Conservation (phyloP, 2,888 invertebrate species). For the Drosophila affinis region DNA sequence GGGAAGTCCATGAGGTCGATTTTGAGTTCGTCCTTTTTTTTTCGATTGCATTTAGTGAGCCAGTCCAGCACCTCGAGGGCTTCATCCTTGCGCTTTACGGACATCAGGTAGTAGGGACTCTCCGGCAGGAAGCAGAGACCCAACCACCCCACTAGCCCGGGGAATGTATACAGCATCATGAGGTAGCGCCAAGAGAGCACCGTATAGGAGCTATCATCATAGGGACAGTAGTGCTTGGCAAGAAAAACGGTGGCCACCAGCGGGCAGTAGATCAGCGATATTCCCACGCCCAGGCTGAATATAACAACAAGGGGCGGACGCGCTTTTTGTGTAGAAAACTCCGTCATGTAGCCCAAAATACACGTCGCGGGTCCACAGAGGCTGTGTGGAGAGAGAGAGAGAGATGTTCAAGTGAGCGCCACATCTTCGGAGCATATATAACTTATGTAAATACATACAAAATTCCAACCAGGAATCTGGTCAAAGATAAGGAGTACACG, state of each 20-base stretch:
- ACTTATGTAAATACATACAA: conserved; percentile 17
- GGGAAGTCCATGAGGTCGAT: not conserved
- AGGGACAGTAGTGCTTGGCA: not conserved
- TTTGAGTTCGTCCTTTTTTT: conserved; percentile 12
- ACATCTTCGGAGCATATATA: not conserved
- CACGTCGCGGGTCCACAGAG: conserved; percentile 13
- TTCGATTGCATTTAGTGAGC: conserved; percentile 18
- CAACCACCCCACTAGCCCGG: conserved; percentile 8
- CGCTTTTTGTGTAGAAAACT: conserved; percentile 11
- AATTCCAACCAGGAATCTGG: conserved; percentile 11
- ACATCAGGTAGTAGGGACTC: conserved; percentile 22
- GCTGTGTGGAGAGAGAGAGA: not conserved
- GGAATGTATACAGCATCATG: conserved; percentile 3
- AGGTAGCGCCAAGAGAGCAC: conserved; percentile 24
- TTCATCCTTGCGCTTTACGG: conserved; percentile 6
- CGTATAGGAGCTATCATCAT: not conserved
- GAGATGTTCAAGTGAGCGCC: too few species aligned
- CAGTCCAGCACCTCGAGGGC: conserved; percentile 9
- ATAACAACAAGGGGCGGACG: conserved; percentile 1
- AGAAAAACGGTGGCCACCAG: conserved; percentile 2
- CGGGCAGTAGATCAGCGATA: conserved; percentile 9
- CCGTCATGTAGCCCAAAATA: conserved; percentile 15
- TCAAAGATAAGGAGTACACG: not conserved
- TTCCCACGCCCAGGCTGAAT: not conserved
- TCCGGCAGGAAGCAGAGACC: conserved; percentile 25